A percentile compares a stretch with the other conserved stretches of the same genome.
Conservation (phyloP, 2,888 invertebrate species). For the Pollenia griseotomentosa region DNA sequence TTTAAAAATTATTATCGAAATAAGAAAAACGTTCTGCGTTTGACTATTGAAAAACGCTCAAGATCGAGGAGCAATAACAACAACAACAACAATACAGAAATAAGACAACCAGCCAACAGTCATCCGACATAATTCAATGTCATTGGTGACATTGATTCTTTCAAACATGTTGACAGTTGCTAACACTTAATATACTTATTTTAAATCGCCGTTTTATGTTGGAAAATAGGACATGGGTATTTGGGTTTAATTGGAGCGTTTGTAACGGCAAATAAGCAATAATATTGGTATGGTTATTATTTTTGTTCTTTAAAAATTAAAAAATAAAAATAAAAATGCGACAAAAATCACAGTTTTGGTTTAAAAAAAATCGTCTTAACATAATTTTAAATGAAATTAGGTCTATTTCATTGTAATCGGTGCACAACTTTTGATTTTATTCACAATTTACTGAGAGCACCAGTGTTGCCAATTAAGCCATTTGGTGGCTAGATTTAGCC, state of each 20-base stretch:
- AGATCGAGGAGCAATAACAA: constrained; percentile 68
- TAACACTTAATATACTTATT: constrained; percentile 34
- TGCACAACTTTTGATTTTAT: too few relatives aligned
- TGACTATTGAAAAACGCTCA: constrained; percentile 59
- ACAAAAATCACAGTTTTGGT: too few relatives aligned
- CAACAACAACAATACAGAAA: constrained; percentile 6
- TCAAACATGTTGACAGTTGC: constrained; percentile 40
- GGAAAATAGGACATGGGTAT: background rate
- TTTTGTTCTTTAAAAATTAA: too few relatives aligned
- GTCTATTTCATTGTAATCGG: too few relatives aligned
- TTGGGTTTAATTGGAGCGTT: background rate
- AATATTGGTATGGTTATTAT: too few relatives aligned
- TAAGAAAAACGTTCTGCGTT: constrained; percentile 49
- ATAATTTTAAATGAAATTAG: too few relatives aligned
- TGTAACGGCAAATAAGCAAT: background rate
- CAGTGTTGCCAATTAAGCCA: too few relatives aligned
- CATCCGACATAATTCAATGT: constrained; percentile 78
- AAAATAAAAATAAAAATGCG: too few relatives aligned
- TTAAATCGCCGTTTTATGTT: background rate
- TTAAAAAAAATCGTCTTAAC: too few relatives aligned
- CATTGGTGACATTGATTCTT: constrained; percentile 77
- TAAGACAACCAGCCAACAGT: background rate
- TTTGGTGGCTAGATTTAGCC: too few relatives aligned
- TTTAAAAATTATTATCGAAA: constrained; percentile 48
- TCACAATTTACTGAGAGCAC: too few relatives aligned